Conservation (phyloP, 30 jellyfish, hydroid and myxozoan species). For the Pelagia noctiluca region DNA sequence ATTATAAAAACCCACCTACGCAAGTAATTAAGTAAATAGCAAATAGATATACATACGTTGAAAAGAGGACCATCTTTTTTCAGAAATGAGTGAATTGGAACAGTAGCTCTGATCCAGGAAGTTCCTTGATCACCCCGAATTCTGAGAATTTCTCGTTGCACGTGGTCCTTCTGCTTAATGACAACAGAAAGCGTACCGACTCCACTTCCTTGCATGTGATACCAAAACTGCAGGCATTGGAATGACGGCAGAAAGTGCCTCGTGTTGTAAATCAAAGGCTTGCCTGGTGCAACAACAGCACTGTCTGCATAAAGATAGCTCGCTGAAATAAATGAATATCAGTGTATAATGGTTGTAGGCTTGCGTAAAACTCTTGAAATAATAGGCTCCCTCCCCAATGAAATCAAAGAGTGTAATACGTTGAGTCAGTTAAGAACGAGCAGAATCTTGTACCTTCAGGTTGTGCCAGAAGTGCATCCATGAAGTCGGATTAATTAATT, state of each 20-base stretch:
- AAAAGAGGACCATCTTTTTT: conserved; percentile 17
- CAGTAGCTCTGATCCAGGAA: conserved; percentile 59
- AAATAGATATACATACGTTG: conserved; percentile 20
- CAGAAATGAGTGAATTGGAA: conserved; percentile 30
- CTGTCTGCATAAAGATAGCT: conserved; percentile 64
- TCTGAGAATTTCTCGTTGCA: conserved; percentile 25
- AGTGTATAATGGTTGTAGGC: neutral
- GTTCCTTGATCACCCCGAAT: conserved; percentile 56
- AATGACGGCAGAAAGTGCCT: conserved; percentile 44
- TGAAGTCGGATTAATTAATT: too few relatives aligned
- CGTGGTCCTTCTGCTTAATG: conserved; percentile 29
- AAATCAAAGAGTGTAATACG: neutral
- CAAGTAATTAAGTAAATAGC: neutral
- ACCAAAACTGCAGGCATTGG: conserved; percentile 68
- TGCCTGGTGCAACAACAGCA: conserved; percentile 35
- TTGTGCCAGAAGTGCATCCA: too few relatives aligned
- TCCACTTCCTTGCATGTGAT: conserved; percentile 61
- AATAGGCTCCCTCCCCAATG: too few relatives aligned
- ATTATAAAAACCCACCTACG: neutral
- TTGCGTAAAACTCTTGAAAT: too few relatives aligned
- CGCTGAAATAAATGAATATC: conserved; percentile 8
- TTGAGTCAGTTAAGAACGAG: neutral
- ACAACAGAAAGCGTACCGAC: conserved; percentile 35
- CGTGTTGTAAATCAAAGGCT: conserved; percentile 42
- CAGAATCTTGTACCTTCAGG: neutral